phyloP scores from a whole-genome alignment of 2,888 invertebrate species.

The Eristalis intricaria region DNA sequence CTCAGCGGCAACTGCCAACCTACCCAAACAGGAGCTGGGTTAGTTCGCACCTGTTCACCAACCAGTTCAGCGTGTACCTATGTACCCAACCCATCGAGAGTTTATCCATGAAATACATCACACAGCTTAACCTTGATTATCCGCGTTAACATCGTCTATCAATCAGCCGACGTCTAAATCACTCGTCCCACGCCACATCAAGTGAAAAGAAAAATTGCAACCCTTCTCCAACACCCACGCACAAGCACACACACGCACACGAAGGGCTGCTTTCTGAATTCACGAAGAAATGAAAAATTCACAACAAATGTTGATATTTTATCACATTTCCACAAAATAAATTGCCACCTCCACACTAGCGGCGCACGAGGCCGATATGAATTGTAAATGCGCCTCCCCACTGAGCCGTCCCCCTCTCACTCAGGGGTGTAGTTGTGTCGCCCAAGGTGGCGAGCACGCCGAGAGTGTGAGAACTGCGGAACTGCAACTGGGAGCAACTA shows the following conservation, averaged over 20 bases:
- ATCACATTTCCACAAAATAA: slow-evolving; percentile 49
- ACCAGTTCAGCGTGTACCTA: neutral
- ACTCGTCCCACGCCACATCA: neutral
- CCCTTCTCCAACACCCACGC: neutral
- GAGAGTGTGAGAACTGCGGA: slow-evolving; percentile 17
- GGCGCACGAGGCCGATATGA: slow-evolving; percentile 8
- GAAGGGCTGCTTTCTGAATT: neutral
- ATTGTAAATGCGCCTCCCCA: slow-evolving; percentile 19
- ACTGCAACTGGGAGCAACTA: slow-evolving; percentile 56
- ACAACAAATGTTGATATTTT: slow-evolving; percentile 47
- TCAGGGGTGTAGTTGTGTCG: slow-evolving; percentile 32
- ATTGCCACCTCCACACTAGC: slow-evolving; percentile 22
- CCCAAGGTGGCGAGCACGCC: neutral
- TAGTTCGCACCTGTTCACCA: neutral
- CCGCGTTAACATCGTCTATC: slow-evolving; percentile 11
- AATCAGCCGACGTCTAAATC: slow-evolving; percentile 10
- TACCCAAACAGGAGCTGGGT: neutral
- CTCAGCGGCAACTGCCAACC: neutral
- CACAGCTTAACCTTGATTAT: slow-evolving; percentile 8
- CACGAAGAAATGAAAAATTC: slow-evolving; percentile 24
- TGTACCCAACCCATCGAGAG: neutral
- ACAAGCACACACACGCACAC: neutral
- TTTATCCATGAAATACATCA: neutral
- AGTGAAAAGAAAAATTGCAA: neutral
- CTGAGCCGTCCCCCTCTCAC: neutral